Conservation (phyloP, 2,888 invertebrate species). For the Ashinkailepas kermadecensis region DNA sequence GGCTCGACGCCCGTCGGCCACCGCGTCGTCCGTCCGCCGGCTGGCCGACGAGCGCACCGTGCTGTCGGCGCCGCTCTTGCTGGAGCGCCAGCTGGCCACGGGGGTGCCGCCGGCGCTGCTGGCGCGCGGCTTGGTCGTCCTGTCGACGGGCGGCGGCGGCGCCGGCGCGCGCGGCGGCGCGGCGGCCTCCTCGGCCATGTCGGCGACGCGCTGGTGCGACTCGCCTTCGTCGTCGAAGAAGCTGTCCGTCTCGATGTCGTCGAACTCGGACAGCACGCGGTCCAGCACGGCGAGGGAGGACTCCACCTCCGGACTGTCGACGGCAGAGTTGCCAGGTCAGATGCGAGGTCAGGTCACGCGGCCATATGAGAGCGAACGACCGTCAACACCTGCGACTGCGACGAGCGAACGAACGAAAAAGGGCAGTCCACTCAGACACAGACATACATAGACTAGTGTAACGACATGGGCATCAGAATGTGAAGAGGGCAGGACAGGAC, state of each 20-base stretch:
- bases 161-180: not conserved
- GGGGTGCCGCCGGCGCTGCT: slow-evolving; percentile 1
- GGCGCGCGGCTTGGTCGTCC: slow-evolving; percentile 10
- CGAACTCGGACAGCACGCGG: slow-evolving; percentile 82
- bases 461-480: no score
- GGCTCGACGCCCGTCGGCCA: not conserved
- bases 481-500: no score
- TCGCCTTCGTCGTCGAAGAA: slow-evolving; percentile 5
- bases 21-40: not conserved
- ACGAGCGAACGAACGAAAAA: no score
- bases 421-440: no score
- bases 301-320: slow-evolving; percentile 76
- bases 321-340: slow-evolving; percentile 35
- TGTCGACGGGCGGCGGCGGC: slow-evolving; percentile 15
- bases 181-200: not conserved
- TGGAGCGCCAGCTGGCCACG: slow-evolving; percentile 12
- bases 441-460: not conserved
- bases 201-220: not conserved
- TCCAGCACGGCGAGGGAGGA: slow-evolving; percentile 79
- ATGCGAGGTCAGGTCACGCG: no score
- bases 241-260: slow-evolving; percentile 54
- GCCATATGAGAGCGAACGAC: no score
- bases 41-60: not conserved
- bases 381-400: no score
- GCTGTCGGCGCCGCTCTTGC: not conserved